Conservation (phyloP, 2,113 vertebrate species). For the Morone chrysops region DNA sequence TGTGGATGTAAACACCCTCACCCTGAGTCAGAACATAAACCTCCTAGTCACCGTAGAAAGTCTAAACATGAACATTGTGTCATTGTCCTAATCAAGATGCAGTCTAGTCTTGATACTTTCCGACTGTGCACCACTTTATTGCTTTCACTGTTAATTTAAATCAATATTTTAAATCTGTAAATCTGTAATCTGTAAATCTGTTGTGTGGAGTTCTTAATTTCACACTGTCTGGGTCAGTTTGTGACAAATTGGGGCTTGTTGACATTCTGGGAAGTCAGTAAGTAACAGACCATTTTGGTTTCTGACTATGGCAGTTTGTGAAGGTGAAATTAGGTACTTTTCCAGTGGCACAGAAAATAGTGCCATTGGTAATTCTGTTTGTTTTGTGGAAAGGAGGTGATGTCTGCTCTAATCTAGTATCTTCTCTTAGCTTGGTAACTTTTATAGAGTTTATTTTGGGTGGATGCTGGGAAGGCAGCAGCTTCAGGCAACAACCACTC, state of each 20-base stretch:
- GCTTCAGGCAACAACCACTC: conserved; percentile 18
- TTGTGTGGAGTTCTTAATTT: conserved; percentile 49
- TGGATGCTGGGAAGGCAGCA: background rate
- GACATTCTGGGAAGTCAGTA: conserved; percentile 26
- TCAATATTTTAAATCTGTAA: too few species aligned
- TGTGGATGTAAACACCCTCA: background rate
- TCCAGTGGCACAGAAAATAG: background rate
- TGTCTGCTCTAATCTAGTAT: conserved; percentile 8
- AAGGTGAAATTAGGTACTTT: conserved; percentile 28
- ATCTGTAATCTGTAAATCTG: too few species aligned
- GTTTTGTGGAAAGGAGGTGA: background rate
- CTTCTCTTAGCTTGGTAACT: background rate
- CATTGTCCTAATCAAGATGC: background rate
- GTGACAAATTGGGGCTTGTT: conserved; percentile 49
- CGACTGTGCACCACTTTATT: conserved; percentile 4
- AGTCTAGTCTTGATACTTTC: background rate
- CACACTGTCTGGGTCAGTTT: conserved; percentile 60
- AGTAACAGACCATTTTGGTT: conserved; percentile 24
- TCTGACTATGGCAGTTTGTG: conserved; percentile 26
- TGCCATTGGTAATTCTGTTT: conserved; percentile 2
- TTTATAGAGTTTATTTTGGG: conserved; percentile 24
- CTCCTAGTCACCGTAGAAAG: background rate
- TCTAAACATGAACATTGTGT: conserved; percentile 4
- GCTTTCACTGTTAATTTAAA: conserved; percentile 27
- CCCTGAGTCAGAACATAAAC: background rate